These are phyloP conservation scores for Prosopocoilus inquinatus DNA, from an alignment of 2,888 invertebrate species.

Conservation along the genomic window DNA sequence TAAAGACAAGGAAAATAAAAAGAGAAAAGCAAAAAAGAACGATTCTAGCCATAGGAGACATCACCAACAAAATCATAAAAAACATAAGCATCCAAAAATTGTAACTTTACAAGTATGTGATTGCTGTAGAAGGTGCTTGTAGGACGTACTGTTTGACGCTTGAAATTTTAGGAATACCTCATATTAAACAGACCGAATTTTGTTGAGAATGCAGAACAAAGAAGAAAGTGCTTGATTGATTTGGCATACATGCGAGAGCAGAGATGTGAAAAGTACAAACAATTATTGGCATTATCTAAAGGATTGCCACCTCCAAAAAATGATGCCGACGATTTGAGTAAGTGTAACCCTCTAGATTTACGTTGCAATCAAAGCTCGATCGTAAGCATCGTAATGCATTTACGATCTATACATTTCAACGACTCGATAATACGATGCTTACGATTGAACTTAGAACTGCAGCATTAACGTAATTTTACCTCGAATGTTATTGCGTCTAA, in stretches of 20 bases:
- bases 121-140: slow-evolving; percentile 14
- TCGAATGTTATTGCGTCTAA: too few species aligned
- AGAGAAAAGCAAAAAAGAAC: slow-evolving; percentile 19
- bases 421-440: too few species aligned
- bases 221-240: slow-evolving; percentile 53
- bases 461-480: neutral
- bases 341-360: slow-evolving; percentile 7
- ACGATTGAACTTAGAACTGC: too few species aligned
- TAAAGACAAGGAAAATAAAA: slow-evolving; percentile 21
- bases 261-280: slow-evolving; percentile 50
- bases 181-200: slow-evolving; percentile 70
- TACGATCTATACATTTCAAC: too few species aligned
- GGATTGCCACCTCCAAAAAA: slow-evolving; percentile 28
- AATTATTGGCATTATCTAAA: slow-evolving; percentile 48
- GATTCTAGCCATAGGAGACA: slow-evolving; percentile 4
- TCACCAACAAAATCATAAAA: slow-evolving; percentile 9
- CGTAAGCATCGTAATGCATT: too few species aligned
- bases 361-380: slow-evolving; percentile 4
- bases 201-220: slow-evolving; percentile 57
- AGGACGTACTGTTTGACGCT: slow-evolving; percentile 32
- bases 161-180: slow-evolving; percentile 67
- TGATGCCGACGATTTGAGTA: slow-evolving; percentile 16
- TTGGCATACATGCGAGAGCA: slow-evolving; percentile 51
- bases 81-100: slow-evolving; percentile 5
- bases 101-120: slow-evolving; percentile 33